phyloP scores from a whole-genome alignment of 2,888 invertebrate genomes.

The Pharmacophagus antenor region DNA sequence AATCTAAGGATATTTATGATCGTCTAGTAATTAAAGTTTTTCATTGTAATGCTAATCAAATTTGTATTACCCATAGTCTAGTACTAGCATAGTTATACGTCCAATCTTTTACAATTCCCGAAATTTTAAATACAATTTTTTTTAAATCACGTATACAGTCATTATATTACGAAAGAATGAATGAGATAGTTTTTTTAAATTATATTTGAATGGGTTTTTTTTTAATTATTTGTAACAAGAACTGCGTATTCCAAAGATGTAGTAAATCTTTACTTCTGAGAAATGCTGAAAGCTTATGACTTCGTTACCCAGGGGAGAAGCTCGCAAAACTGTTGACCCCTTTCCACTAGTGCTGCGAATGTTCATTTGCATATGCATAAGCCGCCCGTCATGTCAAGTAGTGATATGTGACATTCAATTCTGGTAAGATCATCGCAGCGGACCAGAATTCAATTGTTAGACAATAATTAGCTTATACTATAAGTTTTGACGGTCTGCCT shows the following conservation, averaged over 20 bases:
- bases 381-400: conserved; percentile 19
- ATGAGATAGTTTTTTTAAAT: too few species aligned
- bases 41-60: too few species aligned
- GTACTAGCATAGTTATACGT: neutral
- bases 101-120: neutral
- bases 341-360: conserved; percentile 16
- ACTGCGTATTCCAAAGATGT: neutral
- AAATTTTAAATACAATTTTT: neutral
- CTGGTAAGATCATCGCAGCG: neutral
- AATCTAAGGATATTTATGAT: neutral
- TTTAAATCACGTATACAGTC: too few species aligned
- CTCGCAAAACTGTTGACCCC: conserved; percentile 24
- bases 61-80: too few species aligned
- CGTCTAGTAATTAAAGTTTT: too few species aligned
- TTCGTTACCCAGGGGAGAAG: conserved; percentile 19
- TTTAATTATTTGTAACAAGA: neutral
- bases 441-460: neutral
- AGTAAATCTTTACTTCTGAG: neutral
- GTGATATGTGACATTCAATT: conserved; percentile 10
- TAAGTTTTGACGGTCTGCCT: too few species aligned
- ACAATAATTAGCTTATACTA: neutral
- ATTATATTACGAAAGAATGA: too few species aligned
- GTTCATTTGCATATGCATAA: conserved; percentile 29
- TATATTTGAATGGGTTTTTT: too few species aligned
- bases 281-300: conserved; percentile 6